A percentile compares a stretch with the other conserved stretches of the same genome.
phyloP scores from a whole-genome alignment of 2,888 invertebrate genomes.

The Griposia aprilina region DNA sequence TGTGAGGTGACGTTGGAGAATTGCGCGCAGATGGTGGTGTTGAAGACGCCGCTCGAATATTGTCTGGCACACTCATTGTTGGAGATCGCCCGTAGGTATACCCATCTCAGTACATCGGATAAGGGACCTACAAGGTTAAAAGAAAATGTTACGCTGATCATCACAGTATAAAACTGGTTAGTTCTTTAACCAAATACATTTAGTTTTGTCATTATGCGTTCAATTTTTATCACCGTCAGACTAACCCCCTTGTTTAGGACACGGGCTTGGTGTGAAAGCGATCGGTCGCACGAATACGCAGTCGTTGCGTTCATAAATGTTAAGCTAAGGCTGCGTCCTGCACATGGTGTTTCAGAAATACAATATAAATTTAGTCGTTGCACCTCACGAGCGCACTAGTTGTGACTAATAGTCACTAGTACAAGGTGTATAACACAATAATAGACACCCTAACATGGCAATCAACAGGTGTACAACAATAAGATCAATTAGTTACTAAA shows the following conservation, averaged over 20 bases:
- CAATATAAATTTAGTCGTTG: not conserved
- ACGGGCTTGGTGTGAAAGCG: no score
- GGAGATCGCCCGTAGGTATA: constrained; percentile 77
- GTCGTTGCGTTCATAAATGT: not conserved
- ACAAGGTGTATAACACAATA: not conserved
- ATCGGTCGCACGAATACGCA: not conserved
- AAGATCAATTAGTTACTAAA: not conserved
- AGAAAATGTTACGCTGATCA: not conserved
- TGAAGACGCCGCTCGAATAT: constrained; percentile 70
- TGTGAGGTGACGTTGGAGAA: constrained; percentile 85
- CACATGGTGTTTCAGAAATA: not conserved
- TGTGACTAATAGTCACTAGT: not conserved
- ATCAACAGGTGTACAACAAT: not conserved
- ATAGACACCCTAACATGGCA: not conserved
- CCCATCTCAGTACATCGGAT: constrained; percentile 80
- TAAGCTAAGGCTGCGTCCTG: not conserved
- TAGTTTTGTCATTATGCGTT: no score
- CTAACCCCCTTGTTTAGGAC: not conserved
- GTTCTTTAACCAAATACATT: not conserved
- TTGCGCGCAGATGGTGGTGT: constrained; percentile 80
- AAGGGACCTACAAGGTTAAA: constrained; percentile 67
- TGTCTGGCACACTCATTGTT: constrained; percentile 73
- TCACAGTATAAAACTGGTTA: not conserved
- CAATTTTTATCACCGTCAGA: not conserved
- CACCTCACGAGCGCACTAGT: not conserved